A percentile compares a stretch with the other conserved stretches of the same genome.
Evolutionary conservation across 2,113 vertebrate species (phyloP).

Genomic region (Scopus umbretta): DNA sequence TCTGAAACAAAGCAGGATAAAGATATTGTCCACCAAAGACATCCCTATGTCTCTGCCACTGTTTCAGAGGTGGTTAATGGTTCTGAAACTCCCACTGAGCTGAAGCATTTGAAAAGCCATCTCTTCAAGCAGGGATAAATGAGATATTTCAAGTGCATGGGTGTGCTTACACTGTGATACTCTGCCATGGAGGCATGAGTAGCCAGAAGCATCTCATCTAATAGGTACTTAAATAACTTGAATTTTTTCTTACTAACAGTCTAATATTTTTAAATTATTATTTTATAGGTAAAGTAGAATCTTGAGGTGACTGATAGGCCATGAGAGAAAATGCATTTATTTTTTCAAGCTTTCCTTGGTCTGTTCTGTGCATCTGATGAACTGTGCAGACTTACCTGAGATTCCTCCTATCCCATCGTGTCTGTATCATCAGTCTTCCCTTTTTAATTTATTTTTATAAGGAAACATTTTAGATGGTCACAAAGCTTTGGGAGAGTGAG

Average conservation of each 20-base stretch:
- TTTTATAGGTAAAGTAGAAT: not conserved
- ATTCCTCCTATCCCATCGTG: not conserved
- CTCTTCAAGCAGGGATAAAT: not conserved
- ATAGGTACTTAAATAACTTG: not conserved
- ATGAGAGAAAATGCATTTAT: not conserved
- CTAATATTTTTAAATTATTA: not conserved
- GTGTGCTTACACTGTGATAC: not conserved
- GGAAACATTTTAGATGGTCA: not conserved
- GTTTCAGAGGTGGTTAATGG: not conserved
- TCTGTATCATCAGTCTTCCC: too few species aligned
- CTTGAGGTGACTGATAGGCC: not conserved
- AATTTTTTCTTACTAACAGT: not conserved
- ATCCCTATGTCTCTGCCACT: not conserved
- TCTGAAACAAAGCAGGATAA: not conserved
- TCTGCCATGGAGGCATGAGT: not conserved
- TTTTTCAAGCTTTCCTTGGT: not conserved
- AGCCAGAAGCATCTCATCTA: not conserved
- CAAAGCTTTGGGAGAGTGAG: not conserved
- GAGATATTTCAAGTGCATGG: not conserved
- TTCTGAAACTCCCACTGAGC: not conserved
- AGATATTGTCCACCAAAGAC: not conserved
- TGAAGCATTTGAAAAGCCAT: not conserved
- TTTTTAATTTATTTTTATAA: not conserved
- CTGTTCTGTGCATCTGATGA: not conserved
- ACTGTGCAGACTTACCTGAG: not conserved